A percentile compares a stretch with the other conserved stretches of the same genome.
Evolutionary conservation across 2,888 invertebrate genomes (phyloP).

Genomic region (Agrochola circellaris): DNA sequence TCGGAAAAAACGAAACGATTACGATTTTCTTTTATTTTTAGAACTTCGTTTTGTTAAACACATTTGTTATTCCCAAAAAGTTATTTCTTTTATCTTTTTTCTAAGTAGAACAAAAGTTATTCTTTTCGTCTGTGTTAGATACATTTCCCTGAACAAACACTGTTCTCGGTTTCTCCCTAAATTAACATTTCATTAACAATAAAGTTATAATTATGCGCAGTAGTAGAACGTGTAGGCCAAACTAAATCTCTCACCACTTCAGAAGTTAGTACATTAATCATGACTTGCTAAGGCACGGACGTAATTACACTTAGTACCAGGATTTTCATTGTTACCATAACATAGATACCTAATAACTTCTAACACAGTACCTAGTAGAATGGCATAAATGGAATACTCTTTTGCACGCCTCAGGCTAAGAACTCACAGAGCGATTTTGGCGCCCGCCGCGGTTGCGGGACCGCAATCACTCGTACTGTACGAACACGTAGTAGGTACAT

Average conservation of each 20-base stretch:
- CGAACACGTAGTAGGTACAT: too few relatives aligned
- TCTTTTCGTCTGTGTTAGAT: not conserved
- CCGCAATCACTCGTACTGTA: too few relatives aligned
- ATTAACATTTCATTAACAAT: constrained; percentile 50
- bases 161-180: constrained; percentile 24
- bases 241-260: constrained; percentile 56
- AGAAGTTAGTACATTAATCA: constrained; percentile 61
- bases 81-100: too few relatives aligned
- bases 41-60: too few relatives aligned
- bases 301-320: constrained; percentile 43
- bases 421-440: too few relatives aligned
- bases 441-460: too few relatives aligned
- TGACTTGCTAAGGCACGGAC: constrained; percentile 34
- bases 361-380: not conserved
- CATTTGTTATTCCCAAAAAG: too few relatives aligned
- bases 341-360: constrained; percentile 12
- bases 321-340: constrained; percentile 39
- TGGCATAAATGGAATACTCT: not conserved
- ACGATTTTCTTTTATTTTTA: not conserved
- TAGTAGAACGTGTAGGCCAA: constrained; percentile 1
- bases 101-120: not conserved
- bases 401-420: not conserved
- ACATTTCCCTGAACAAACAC: constrained; percentile 14
- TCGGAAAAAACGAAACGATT: too few relatives aligned
- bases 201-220: constrained; percentile 44